A percentile compares a stretch with the other conserved stretches of the same genome.
These are phyloP conservation scores for Epinephelus lanceolatus DNA, from an alignment of 2,113 vertebrate genomes.

Conservation along the genomic window DNA sequence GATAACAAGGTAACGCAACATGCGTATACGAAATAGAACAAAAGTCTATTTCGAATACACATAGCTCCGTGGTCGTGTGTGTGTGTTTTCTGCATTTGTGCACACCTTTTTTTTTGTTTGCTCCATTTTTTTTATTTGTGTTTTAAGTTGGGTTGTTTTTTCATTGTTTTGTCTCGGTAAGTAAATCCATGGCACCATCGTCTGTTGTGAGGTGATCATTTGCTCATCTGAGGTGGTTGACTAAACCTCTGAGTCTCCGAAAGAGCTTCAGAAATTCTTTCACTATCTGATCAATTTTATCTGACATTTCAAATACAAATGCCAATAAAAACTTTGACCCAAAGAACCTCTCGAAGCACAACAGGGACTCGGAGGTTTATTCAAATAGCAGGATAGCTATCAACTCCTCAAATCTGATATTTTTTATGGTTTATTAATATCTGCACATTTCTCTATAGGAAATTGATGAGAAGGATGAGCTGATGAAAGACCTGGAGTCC, in stretches of 20 bases:
- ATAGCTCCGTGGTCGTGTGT: constrained; percentile 72
- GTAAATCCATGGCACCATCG: constrained; percentile 48
- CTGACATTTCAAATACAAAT: not conserved
- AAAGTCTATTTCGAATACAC: constrained; percentile 64
- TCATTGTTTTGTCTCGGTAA: constrained; percentile 66
- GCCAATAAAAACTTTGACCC: not conserved
- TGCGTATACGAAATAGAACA: constrained; percentile 63
- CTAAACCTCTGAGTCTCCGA: constrained; percentile 67
- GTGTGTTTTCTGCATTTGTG: constrained; percentile 62
- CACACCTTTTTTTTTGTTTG: constrained; percentile 45
- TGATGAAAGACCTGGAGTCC: constrained; percentile 89
- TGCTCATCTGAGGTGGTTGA: constrained; percentile 64
- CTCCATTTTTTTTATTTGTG: constrained; percentile 30
- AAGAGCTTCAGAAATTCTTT: not conserved
- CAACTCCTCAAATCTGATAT: not conserved
- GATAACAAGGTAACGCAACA: constrained; percentile 91
- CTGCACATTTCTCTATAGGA: constrained; percentile 76
- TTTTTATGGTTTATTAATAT: constrained; percentile 1
- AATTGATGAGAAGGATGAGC: constrained; percentile 88
- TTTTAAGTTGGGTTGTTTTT: constrained; percentile 35
- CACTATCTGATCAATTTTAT: constrained; percentile 2
- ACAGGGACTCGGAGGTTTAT: constrained; percentile 68
- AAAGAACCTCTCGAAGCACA: not conserved
- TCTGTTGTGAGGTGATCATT: constrained; percentile 69
- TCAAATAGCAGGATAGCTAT: not conserved